A percentile compares a stretch with the other conserved stretches of the same genome.
Evolutionary conservation across 2,113 vertebrate genomes (phyloP).

Genomic region (Equus przewalskii): DNA sequence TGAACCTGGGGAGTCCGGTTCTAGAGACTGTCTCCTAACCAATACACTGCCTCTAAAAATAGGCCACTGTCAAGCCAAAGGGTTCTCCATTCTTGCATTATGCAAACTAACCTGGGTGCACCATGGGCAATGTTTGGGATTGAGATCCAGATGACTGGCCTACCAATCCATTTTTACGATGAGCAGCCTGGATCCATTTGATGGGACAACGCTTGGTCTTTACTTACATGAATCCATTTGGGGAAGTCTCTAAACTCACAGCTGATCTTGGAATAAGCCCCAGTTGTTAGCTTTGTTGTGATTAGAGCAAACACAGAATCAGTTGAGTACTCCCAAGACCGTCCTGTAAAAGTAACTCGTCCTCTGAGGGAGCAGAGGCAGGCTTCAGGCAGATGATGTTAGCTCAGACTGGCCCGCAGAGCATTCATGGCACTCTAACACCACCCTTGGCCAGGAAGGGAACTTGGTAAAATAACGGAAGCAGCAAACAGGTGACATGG

Average conservation of each 20-base stretch:
- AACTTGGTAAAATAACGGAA: not conserved
- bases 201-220: not conserved
- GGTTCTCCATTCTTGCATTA: not conserved
- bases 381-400: not conserved
- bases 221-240: not conserved
- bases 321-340: not conserved
- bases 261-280: not conserved
- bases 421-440: too few relatives aligned
- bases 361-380: not conserved
- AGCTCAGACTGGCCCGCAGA: not conserved
- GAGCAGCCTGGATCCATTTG: not conserved
- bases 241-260: slow-evolving; percentile 2
- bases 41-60: not conserved
- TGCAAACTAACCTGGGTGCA: not conserved
- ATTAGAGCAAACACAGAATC: not conserved
- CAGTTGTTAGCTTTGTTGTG: not conserved
- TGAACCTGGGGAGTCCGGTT: not conserved
- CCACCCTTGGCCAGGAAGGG: not conserved
- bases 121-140: not conserved
- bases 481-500: not conserved
- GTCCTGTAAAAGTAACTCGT: not conserved
- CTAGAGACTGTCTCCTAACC: not conserved
- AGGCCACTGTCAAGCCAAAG: not conserved
- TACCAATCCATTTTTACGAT: not conserved
- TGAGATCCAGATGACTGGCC: not conserved